Evolutionary conservation across 2,888 invertebrate species (phyloP).

Genomic region (Acleris holmiana): DNA sequence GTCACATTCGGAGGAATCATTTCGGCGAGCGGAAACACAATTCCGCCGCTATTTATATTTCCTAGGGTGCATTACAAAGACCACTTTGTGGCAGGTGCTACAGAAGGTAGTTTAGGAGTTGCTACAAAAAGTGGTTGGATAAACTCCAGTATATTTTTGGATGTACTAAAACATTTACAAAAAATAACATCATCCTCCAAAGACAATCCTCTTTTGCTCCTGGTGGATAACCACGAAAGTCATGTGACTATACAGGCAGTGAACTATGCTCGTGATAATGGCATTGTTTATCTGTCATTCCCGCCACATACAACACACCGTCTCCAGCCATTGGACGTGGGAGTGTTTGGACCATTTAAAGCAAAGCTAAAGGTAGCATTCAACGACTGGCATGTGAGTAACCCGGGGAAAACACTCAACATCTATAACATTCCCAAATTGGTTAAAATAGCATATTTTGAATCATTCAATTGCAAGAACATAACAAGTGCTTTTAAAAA

Average conservation of each 20-base stretch:
- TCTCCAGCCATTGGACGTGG: constrained; percentile 54
- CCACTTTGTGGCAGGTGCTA: constrained; percentile 36
- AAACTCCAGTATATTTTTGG: constrained; percentile 40
- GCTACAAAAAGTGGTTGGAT: too few species aligned
- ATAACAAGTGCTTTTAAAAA: constrained; percentile 53
- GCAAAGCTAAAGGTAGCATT: constrained; percentile 48
- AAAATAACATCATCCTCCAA: constrained; percentile 30
- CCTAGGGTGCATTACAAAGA: constrained; percentile 44
- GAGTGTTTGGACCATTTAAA: constrained; percentile 50
- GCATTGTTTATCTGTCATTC: constrained; percentile 40
- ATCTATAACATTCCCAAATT: constrained; percentile 50
- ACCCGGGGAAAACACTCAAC: constrained; percentile 52
- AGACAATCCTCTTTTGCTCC: constrained; percentile 40
- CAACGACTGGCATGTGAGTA: constrained; percentile 52
- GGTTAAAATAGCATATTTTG: constrained; percentile 13
- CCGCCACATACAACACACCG: constrained; percentile 53
- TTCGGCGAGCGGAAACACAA: constrained; percentile 48
- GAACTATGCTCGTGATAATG: constrained; percentile 39
- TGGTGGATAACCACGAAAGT: constrained; percentile 40
- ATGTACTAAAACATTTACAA: constrained; percentile 29
- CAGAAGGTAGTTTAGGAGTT: constrained; percentile 42
- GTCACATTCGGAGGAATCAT: constrained; percentile 57
- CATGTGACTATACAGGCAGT: constrained; percentile 37
- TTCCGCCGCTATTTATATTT: constrained; percentile 53
- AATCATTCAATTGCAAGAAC: constrained; percentile 51